phyloP scores from a whole-genome alignment of 2,113 vertebrate species.

The Colinus virginianus region DNA sequence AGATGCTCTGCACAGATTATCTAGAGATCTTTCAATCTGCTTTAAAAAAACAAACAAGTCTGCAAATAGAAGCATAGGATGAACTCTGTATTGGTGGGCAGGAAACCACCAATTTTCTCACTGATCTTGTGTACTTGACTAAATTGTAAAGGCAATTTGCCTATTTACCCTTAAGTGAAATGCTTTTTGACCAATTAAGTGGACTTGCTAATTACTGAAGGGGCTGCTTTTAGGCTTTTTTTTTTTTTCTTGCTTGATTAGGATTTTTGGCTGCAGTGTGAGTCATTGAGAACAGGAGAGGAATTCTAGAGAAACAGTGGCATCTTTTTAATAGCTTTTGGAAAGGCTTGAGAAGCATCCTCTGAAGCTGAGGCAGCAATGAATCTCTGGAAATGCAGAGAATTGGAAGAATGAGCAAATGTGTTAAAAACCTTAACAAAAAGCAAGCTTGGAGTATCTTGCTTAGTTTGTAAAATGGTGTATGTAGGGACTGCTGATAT shows the following conservation, averaged over 20 bases:
- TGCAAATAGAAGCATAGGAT: conserved; percentile 14
- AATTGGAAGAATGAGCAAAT: not conserved
- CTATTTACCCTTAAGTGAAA: not conserved
- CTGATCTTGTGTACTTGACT: conserved; percentile 20
- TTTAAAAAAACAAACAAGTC: not conserved
- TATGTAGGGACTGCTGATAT: not conserved
- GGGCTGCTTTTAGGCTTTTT: not conserved
- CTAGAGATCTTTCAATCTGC: conserved; percentile 1
- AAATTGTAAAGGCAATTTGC: conserved; percentile 9
- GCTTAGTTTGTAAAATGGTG: not conserved
- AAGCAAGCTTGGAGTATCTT: not conserved
- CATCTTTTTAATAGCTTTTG: not conserved
- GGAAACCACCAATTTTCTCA: conserved; percentile 29
- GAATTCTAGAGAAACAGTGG: not conserved
- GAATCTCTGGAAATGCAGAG: not conserved
- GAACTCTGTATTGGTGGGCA: not conserved
- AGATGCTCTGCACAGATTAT: conserved; percentile 7
- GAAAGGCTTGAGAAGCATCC: not conserved
- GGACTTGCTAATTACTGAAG: not conserved
- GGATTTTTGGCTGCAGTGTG: not conserved
- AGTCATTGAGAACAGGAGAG: not conserved
- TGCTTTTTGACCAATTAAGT: not conserved
- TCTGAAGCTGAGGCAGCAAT: not conserved
- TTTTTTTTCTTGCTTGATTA: not conserved
- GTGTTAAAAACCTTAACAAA: not conserved